Evolutionary conservation across 53 echinoderm and acorn worm species (phyloP), one percentile per base, ranked within the genome.

Genomic region (Hippasteria phrygiana): DNA sequence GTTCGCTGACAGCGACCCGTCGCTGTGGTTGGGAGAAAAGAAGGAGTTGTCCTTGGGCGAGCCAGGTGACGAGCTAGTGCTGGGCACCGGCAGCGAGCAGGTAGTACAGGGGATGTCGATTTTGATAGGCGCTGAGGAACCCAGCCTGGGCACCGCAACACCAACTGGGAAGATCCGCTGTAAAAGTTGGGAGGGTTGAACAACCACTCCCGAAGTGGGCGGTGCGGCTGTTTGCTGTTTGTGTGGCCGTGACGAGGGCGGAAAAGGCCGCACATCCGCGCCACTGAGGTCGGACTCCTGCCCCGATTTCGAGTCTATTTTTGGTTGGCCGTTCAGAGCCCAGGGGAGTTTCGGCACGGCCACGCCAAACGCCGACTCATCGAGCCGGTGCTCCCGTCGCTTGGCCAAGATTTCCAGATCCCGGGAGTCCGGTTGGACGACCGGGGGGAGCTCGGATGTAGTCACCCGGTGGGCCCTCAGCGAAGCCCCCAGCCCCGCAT

Each of bases 1-100:
- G 83, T 96, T 96, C 28, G 90, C 92, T 13, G 95, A 94, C n/a
- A 90, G 77, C 40, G 91, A 91, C 13, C 81, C 92, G 26, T 91
- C 91, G 48, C 94, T 94, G 55, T 87, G 67, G 71, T 90, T 90
- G 0, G 96, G 96, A 1, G 96, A 96, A 73, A 93, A 82, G 46
- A 96, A 48, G 47, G 87, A 76, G 74, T 71, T 88, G 46, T 96
- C 96, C 80, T 73, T 79, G 37, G 76, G 66, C 4, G 93, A 89
- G 22, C 92, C 88, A 3, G 96, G 92, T 1, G 93, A 90, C 1
- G 92, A 72, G 73, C 90, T 90, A 22, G 70, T 83, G 48, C 74
- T 88, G 71, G 76, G 73, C 1, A 69, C 24, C 29, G 76, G 73
- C 1, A 69, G 37, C 29, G 82, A 71, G 85, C 71, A 85, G 50